These are phyloP conservation scores for Salvelinus sp. DNA, from an alignment of 2,113 vertebrate genomes.

Conservation along the genomic window DNA sequence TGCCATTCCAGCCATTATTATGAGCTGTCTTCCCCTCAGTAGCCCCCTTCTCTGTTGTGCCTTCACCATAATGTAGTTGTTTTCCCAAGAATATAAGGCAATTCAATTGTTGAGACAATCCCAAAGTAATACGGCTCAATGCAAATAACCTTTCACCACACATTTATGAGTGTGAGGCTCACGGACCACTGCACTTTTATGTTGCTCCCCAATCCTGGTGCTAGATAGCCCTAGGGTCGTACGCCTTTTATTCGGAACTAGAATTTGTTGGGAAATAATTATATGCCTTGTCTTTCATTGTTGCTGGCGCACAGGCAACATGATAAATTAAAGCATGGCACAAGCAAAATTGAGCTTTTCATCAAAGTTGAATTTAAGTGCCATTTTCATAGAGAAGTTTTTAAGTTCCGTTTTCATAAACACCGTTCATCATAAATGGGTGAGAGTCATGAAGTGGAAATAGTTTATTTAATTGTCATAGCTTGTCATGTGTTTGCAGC, in stretches of 20 bases:
- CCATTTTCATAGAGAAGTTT: not conserved
- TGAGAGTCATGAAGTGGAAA: no score
- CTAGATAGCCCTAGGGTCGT: no score
- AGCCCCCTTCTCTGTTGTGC: not conserved
- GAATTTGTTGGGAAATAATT: not conserved
- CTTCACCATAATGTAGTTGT: not conserved
- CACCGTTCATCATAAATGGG: no score
- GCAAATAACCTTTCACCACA: not conserved
- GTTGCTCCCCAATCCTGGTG: no score
- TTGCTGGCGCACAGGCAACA: not conserved
- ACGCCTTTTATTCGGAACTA: not conserved
- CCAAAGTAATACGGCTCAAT: not conserved
- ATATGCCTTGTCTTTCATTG: not conserved
- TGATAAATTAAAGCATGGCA: not conserved
- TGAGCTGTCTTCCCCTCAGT: no score
- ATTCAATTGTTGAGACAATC: not conserved
- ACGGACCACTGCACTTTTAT: no score
- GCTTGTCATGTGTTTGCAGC: not conserved
- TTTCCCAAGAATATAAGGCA: not conserved
- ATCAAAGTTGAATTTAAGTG: not conserved
- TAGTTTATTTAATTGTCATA: not conserved
- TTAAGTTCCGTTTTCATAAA: not conserved
- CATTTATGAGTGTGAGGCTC: not conserved
- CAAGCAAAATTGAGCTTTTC: not conserved
- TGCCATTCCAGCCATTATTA: no score